Percentiles rank a stretch among this genome's conserved stretches.
Conservation (phyloP, 2,113 vertebrate species). For the Dasyprocta punctata region DNA sequence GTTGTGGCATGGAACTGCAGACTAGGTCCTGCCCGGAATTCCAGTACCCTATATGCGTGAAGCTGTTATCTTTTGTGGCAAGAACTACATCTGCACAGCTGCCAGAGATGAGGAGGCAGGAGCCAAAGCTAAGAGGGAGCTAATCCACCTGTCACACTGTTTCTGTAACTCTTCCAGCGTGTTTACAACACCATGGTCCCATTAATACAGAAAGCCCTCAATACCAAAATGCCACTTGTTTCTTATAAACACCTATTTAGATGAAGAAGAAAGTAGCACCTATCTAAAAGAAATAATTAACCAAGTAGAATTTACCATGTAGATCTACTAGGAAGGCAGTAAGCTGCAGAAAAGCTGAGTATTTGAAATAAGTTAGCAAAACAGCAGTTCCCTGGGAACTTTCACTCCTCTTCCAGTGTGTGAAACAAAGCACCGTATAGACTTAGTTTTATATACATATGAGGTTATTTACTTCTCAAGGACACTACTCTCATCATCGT, state of each 20-base stretch:
- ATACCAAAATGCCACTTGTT: constrained; percentile 55
- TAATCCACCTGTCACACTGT: constrained; percentile 74
- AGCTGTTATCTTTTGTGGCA: constrained; percentile 63
- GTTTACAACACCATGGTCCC: constrained; percentile 40
- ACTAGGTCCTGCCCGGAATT: neutral
- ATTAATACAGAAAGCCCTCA: constrained; percentile 23
- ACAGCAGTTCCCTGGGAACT: neutral
- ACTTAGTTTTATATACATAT: neutral
- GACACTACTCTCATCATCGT: constrained; percentile 24
- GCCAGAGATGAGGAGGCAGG: constrained; percentile 51
- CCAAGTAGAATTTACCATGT: neutral
- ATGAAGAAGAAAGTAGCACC: constrained; percentile 49
- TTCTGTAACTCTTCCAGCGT: constrained; percentile 70
- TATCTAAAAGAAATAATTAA: constrained; percentile 32
- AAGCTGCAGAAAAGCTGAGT: constrained; percentile 7
- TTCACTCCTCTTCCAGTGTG: neutral
- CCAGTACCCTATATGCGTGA: neutral
- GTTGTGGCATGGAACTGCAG: constrained; percentile 35
- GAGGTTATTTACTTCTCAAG: constrained; percentile 56
- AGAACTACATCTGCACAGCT: neutral
- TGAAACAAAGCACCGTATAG: constrained; percentile 54
- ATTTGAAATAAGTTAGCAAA: constrained; percentile 61
- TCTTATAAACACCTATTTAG: constrained; percentile 58
- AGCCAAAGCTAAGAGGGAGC: constrained; percentile 62
- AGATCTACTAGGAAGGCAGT: neutral